Base-by-base conservation (phyloP, 2,888 invertebrate genomes). In the Mermis nigrescens region DNA sequence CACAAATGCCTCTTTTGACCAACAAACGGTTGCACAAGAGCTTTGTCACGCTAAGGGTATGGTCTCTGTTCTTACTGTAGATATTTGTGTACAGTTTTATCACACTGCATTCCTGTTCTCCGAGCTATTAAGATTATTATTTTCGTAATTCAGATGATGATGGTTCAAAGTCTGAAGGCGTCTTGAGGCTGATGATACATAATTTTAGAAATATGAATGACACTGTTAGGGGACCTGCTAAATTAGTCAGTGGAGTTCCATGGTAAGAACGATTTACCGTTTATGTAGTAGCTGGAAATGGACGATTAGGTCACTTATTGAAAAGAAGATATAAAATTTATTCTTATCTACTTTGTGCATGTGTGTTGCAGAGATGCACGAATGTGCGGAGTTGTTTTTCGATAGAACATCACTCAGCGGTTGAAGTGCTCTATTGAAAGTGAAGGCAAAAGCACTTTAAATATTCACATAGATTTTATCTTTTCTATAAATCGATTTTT, bases 181-280 rank as follows among this genome's bases (percentile, higher is more conserved):
- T 88, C 12, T 91, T 98, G 77, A 81, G 83, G 61, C 89, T 82
- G 73, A 83, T 82, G 63, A 89, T 95, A 57, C 82, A 83, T 65
- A 85, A 87, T 77, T 85, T 98, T 72, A 84, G 85, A 67, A 84
- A 84, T 72, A 79, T 95, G 68, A 86, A 86, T 70, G 82, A 83
- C 65, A 80, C 80, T 22, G 75, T 80, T 80, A 78, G 94, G 46
- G 94, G 94, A 31, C 85, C 86, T 32, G 84, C 91, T 12, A 90
- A 88, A 69, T 88, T 84, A 74, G 90, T 95, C 12, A 82, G 94
- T 60, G 92, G 92, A 77, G 79, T 98, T 67, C 95, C 95, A 62
- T 98, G 95, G 95, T 78, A 67, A 67, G 73, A 64, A 38, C 60
- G 22, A 54, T 59, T n/a, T n/a, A n/a, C n/a, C n/a, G n/a, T n/a